These are phyloP conservation scores for Mercenaria mercenaria DNA, from an alignment of 1,140 invertebrate genomes.

Conservation along the genomic window DNA sequence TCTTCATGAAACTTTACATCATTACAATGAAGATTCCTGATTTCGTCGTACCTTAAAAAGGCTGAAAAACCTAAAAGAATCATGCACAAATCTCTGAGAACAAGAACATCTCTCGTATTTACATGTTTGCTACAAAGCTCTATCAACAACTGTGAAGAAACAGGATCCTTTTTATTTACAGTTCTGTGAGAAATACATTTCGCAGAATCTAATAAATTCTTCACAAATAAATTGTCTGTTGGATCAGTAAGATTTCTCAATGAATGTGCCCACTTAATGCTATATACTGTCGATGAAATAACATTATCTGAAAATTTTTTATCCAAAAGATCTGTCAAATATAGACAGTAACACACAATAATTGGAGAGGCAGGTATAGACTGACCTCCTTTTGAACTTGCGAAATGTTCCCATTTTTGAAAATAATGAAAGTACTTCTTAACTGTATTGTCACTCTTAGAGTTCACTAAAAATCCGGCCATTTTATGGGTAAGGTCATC, in stretches of 20 bases:
- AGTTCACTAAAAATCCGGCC: neutral
- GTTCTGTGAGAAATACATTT: neutral
- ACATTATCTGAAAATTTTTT: neutral
- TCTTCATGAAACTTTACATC: conserved; percentile 58
- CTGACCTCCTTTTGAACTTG: neutral
- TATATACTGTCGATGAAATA: conserved; percentile 17
- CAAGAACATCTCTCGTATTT: neutral
- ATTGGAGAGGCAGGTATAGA: conserved; percentile 35
- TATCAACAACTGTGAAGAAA: conserved; percentile 22
- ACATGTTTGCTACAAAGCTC: conserved; percentile 31
- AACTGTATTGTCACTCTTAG: conserved; percentile 43
- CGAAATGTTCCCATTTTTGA: conserved; percentile 37
- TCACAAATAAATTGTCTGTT: conserved; percentile 35
- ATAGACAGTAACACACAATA: conserved; percentile 21
- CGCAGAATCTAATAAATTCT: conserved; percentile 18
- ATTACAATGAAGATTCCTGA: conserved; percentile 56
- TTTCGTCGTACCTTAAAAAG: conserved; percentile 67
- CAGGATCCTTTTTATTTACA: conserved; percentile 41
- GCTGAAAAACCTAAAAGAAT: conserved; percentile 42
- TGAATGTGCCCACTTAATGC: conserved; percentile 40
- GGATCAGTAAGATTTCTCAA: conserved; percentile 2
- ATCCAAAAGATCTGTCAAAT: conserved; percentile 39
- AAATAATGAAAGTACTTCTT: conserved; percentile 46
- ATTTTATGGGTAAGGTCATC: conserved; percentile 4
- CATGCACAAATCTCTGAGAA: conserved; percentile 53